Evolutionary conservation across 2,888 invertebrate genomes (phyloP).

Genomic region (Halocaridina rubra): DNA sequence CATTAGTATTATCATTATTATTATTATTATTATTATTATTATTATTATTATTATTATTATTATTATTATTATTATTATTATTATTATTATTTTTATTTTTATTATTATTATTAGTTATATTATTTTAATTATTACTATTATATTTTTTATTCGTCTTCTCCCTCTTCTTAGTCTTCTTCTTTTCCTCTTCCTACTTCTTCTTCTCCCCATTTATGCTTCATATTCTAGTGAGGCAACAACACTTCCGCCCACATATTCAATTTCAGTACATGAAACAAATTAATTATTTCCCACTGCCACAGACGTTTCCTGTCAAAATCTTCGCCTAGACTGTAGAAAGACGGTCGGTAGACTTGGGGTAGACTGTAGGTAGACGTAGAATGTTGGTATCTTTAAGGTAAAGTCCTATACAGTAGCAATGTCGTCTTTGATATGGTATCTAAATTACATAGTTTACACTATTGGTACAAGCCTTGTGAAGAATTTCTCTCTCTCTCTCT

Average conservation of each 20-base stretch:
- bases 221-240: too few species aligned
- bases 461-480: not conserved
- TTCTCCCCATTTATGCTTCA: not conserved
- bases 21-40: not conserved
- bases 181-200: not conserved
- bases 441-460: not conserved
- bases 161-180: not conserved
- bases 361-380: too few species aligned
- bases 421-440: too few species aligned
- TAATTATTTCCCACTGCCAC: too few species aligned
- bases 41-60: not conserved
- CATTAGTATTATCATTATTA: too few species aligned
- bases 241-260: too few species aligned
- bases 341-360: too few species aligned
- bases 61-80: not conserved
- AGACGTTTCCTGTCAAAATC: too few species aligned
- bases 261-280: too few species aligned
- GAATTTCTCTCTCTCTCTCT: not conserved
- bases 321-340: too few species aligned
- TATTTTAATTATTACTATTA: not conserved
- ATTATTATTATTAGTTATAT: not conserved
- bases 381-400: too few species aligned
- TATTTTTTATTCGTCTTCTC: not conserved
- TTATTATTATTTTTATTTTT: not conserved
- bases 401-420: too few species aligned